Evolutionary conservation across 30 jellyfish, hydroid and myxozoan species (phyloP), one percentile per base, ranked within the genome.

Genomic region (Pelagia noctiluca): DNA sequence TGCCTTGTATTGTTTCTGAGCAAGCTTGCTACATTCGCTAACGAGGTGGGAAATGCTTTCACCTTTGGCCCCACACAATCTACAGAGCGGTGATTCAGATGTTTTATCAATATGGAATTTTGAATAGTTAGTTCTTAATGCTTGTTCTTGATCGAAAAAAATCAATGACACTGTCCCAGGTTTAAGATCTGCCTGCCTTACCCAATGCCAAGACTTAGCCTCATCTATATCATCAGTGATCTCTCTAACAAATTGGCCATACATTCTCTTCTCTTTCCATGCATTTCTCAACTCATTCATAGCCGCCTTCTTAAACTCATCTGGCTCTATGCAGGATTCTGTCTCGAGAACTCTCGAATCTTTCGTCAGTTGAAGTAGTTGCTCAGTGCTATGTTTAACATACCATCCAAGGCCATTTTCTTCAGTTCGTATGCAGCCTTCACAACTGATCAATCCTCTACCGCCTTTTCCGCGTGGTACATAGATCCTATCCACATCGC

Each of bases 181-280:
- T 60, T 76, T 76, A 46, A 76, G 88, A 36, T 73, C 85, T 47
- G 67, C 4, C 23, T 37, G 82, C 37, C n/a, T n/a, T n/a, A n/a
- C n/a, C n/a, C n/a, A n/a, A n/a, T n/a, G 10, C 82, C 66, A 70
- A 8, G 85, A 46, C 28, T 28, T 13, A 4, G 24, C 57, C 21
- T 48, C 30, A 73, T 73, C 85, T 2, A 28, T 33, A 10, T 48
- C 50, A 26, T 73, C 85, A n/a, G n/a, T n/a, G n/a, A n/a, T n/a
- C n/a, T n/a, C n/a, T n/a, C n/a, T n/a, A n/a, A n/a, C n/a, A n/a
- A 47, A 73, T 73, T 73, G 85, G 18, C 85, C 85, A 50, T 73
- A 28, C 85, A 73, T 46, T 49, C 29, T 73, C 60, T 73, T 73
- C 31, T 49, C 85, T 10, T 73, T 57, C 85, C 74, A 74, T 74